Percentiles rank a stretch among this genome's conserved stretches.
Conservation (phyloP, 2,113 vertebrate genomes). For the Rhinolophus sinicus region DNA sequence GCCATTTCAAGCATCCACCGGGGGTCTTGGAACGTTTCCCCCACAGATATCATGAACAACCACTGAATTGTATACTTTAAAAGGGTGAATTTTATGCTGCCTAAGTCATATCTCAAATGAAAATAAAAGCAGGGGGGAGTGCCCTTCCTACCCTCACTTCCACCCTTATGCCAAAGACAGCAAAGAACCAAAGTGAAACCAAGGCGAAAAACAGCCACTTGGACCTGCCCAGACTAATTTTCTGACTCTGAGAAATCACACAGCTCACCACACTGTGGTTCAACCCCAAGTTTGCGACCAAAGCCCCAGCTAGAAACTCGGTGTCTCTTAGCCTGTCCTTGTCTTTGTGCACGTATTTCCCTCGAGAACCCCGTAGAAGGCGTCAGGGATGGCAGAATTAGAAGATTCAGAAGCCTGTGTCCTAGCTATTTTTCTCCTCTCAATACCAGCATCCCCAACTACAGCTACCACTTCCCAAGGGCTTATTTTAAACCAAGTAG, state of each 20-base stretch:
- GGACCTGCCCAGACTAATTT: neutral
- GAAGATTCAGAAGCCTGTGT: neutral
- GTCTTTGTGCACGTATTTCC: neutral
- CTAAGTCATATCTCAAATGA: neutral
- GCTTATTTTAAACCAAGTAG: neutral
- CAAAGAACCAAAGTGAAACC: neutral
- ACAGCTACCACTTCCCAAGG: neutral
- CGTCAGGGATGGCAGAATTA: neutral
- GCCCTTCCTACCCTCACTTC: neutral
- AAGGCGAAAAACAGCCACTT: neutral
- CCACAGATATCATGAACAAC: no score
- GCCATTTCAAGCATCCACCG: no score
- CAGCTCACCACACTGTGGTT: neutral
- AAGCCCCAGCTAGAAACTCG: neutral
- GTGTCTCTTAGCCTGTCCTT: neutral
- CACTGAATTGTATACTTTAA: neutral
- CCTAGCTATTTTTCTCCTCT: neutral
- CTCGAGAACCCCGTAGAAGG: neutral
- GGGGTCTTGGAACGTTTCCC: no score
- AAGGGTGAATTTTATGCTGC: neutral
- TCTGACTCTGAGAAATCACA: neutral
- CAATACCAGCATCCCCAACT: neutral
- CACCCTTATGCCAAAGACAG: neutral
- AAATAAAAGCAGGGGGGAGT: neutral
- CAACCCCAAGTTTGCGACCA: neutral